phyloP scores from a whole-genome alignment of 2,888 invertebrate genomes.

The Lycaena phlaeas region DNA sequence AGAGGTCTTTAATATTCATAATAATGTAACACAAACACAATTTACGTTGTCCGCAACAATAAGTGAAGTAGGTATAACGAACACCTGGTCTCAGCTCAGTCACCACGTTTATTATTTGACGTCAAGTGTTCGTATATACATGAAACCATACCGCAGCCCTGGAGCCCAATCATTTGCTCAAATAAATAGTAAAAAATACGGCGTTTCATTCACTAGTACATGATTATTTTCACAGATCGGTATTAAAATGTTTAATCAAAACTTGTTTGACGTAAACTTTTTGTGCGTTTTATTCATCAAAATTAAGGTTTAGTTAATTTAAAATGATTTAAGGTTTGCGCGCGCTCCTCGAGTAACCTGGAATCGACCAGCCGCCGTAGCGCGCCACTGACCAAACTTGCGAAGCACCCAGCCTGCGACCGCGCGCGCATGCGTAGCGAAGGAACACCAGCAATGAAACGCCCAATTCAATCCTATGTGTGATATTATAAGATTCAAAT shows the following conservation, averaged over 20 bases:
- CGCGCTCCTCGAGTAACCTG: slow-evolving; percentile 52
- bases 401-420: slow-evolving; percentile 45
- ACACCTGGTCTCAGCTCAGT: slow-evolving; percentile 3
- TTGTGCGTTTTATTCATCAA: slow-evolving; percentile 18
- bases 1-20: background rate
- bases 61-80: background rate
- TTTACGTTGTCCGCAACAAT: background rate
- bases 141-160: slow-evolving; percentile 4
- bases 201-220: background rate
- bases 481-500: slow-evolving; percentile 8
- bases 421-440: slow-evolving; percentile 48
- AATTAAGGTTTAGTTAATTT: slow-evolving; percentile 36
- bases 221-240: no score
- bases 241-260: no score
- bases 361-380: slow-evolving; percentile 67
- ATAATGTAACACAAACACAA: background rate
- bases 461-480: slow-evolving; percentile 15
- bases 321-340: slow-evolving; percentile 32
- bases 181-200: slow-evolving; percentile 3
- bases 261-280: no score
- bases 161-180: background rate
- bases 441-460: slow-evolving; percentile 1
- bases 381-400: slow-evolving; percentile 62
- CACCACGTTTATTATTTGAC: slow-evolving; percentile 9
- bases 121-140: slow-evolving; percentile 9